These are phyloP conservation scores for Myotis planiceps DNA, from an alignment of 2,797 vertebrate species.

Conservation along the genomic window DNA sequence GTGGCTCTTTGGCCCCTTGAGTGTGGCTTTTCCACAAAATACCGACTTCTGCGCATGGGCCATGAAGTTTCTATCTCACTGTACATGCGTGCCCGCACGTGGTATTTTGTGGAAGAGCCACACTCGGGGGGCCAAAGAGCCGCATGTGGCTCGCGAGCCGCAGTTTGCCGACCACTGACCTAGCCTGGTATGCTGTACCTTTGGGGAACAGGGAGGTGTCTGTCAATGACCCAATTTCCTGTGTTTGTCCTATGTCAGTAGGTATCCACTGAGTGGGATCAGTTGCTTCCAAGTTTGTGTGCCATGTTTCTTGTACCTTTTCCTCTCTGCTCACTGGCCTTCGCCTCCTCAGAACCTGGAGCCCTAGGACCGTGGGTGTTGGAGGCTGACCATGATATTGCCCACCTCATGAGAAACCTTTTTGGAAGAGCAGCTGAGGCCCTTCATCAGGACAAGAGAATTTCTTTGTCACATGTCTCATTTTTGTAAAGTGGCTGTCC, in stretches of 20 bases:
- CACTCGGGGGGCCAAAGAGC: too few relatives aligned
- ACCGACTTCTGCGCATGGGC: too few relatives aligned
- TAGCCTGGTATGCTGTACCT: neutral
- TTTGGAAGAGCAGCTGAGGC: neutral
- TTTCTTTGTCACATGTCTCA: neutral
- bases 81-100: too few relatives aligned
- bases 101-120: too few relatives aligned
- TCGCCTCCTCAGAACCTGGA: neutral
- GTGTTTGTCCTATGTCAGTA: neutral
- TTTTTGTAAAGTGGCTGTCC: neutral
- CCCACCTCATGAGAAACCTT: neutral
- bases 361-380: neutral
- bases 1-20: too few relatives aligned
- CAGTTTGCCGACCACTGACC: too few relatives aligned
- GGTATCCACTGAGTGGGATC: neutral
- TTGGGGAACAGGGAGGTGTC: neutral
- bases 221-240: neutral
- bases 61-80: too few relatives aligned
- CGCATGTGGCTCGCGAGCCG: too few relatives aligned
- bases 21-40: too few relatives aligned
- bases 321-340: neutral
- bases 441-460: neutral
- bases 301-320: neutral
- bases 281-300: neutral
- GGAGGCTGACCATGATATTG: neutral